phyloP scores from a whole-genome alignment of 2,888 invertebrate species.

The Frankliniella intonsa region DNA sequence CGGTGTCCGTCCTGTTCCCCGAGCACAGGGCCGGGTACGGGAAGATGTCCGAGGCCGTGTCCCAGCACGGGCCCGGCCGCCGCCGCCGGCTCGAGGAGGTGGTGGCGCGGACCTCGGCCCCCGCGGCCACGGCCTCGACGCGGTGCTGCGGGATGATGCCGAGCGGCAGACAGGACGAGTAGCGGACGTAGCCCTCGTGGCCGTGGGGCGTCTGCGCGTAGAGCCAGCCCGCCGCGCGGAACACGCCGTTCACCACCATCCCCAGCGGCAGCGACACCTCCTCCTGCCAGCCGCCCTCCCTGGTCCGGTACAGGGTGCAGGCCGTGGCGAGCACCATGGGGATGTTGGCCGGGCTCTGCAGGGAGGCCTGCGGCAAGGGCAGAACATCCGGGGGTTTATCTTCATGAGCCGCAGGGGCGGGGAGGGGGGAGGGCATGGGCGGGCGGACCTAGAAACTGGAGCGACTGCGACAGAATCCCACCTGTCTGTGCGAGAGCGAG shows the following conservation, averaged over 20 bases:
- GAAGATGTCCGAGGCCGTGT: conserved; percentile 16
- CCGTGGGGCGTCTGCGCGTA: conserved; percentile 82
- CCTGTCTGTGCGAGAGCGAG: too few relatives aligned
- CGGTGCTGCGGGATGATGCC: neutral
- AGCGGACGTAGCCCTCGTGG: conserved; percentile 9
- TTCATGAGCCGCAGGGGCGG: neutral
- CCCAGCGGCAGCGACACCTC: conserved; percentile 70
- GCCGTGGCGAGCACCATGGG: conserved; percentile 72
- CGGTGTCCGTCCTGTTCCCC: neutral
- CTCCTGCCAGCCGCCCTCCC: conserved; percentile 61
- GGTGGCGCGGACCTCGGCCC: neutral
- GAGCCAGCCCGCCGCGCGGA: conserved; percentile 66
- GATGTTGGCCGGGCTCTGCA: conserved; percentile 77
- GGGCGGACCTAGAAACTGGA: too few relatives aligned
- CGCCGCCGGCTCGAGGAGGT: neutral
- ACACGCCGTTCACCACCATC: conserved; percentile 81
- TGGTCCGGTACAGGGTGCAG: conserved; percentile 68
- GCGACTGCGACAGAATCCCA: too few relatives aligned
- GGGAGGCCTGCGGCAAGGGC: conserved; percentile 53
- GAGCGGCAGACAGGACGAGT: conserved; percentile 12
- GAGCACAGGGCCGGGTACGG: neutral
- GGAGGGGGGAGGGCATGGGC: neutral
- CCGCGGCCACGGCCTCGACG: neutral
- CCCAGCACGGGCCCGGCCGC: neutral
- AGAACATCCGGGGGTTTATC: neutral